These are phyloP conservation scores for Anguilla anguilla DNA, from an alignment of 2,797 vertebrate genomes.

Conservation along the genomic window DNA sequence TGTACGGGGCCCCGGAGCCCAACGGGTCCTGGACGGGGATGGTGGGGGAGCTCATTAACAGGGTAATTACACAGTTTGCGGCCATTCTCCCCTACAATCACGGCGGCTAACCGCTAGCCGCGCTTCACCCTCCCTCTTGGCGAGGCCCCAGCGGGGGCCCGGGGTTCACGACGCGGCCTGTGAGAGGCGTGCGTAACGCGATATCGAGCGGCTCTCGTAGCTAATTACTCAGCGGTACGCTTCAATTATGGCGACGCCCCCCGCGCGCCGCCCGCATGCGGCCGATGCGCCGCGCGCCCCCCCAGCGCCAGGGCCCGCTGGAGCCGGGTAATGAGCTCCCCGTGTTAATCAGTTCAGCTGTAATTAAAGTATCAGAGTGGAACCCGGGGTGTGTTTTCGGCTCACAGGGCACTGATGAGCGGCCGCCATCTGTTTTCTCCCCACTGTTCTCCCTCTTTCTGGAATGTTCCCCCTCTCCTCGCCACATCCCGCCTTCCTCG, in stretches of 20 bases:
- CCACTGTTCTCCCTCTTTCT: background rate
- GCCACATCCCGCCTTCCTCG: background rate
- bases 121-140: background rate
- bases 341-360: constrained; percentile 19
- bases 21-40: constrained; percentile 92
- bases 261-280: constrained; percentile 14
- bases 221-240: constrained; percentile 15
- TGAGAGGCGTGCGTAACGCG: background rate
- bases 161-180: background rate
- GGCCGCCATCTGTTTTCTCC: constrained; percentile 12
- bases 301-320: constrained; percentile 51
- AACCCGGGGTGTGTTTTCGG: constrained; percentile 39
- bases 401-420: background rate
- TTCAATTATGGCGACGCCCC: constrained; percentile 1
- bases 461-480: constrained; percentile 7
- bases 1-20: constrained; percentile 85
- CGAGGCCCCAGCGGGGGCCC: background rate
- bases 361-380: constrained; percentile 22
- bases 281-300: background rate
- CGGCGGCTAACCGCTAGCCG: background rate
- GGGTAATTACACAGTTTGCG: constrained; percentile 72
- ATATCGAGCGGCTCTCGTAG: background rate
- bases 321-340: constrained; percentile 55
- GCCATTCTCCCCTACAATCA: background rate
- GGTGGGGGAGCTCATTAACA: constrained; percentile 90